Evolutionary conservation across 2,113 vertebrate genomes (phyloP), one percentile per base, ranked within the genome.

Genomic region (Spermophilus dauricus): DNA sequence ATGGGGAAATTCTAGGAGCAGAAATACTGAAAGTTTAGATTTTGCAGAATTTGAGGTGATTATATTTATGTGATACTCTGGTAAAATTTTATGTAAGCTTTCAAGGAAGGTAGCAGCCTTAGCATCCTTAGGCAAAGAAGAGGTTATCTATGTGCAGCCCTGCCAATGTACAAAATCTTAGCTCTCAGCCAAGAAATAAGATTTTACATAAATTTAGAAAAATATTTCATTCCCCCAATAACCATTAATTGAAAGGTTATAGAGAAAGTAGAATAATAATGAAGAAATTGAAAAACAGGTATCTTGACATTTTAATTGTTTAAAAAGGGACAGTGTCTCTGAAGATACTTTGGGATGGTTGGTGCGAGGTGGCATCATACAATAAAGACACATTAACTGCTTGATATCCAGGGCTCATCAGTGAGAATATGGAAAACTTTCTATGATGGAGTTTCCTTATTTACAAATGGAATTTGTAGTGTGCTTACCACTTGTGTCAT

Each of bases 31-130:
- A 24, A 34, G 30, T 13, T 9, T 34, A 91, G n/a, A n/a, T 51
- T 69, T 26, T 56, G 20, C 53, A 82, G 48, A 37, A 39, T 61
- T 53, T 70, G 69, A 78, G 30, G 37, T 73, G 53, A 22, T 78
- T 95, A 14, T 86, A 53, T 73, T 39, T 83, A 78, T 61, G 37
- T 95, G 73, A 82, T 53, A 4, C 90, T 96, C 89, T 61, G 67
- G 34, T 39, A 76, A 91, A 85, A 51, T 42, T 26, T n/a, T 24
- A 73, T 34, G 3, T 24, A 82, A 73, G 20, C 2, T 3, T 67
- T n/a, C 7, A n/a, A 39, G 30, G 58, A 8, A 91, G 77, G 61
- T 3, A 45, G 9, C 18, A 48, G 39, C 48, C 84, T 11, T 11
- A 34, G 5, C 37, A 67, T 53, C 17, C n/a, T 56, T 61, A 48